Conservation (phyloP, 2,113 vertebrate genomes). For the Pygoscelis antarcticus region DNA sequence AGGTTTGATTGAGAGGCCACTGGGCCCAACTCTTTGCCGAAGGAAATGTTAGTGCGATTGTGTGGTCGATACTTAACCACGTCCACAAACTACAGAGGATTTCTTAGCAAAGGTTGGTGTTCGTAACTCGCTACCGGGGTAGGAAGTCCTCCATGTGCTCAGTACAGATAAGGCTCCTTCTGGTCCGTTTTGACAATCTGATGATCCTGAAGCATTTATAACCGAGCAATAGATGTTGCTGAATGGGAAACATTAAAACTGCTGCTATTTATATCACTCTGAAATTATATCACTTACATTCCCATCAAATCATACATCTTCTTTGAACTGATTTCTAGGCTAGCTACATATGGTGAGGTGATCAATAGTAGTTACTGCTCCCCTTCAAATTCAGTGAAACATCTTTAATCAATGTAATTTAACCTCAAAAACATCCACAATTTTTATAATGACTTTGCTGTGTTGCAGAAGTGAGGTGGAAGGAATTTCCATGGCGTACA, state of each 20-base stretch:
- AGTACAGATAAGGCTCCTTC: neutral
- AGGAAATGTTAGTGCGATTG: neutral
- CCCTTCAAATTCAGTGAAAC: neutral
- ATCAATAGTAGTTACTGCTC: slow-evolving; percentile 7
- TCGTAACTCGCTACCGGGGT: neutral
- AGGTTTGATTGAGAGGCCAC: neutral
- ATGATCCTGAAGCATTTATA: neutral
- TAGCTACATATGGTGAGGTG: neutral
- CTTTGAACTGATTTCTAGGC: neutral
- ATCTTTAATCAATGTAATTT: slow-evolving; percentile 23
- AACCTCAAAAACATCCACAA: neutral
- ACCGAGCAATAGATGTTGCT: slow-evolving; percentile 4
- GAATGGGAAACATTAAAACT: slow-evolving; percentile 16
- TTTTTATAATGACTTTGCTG: neutral
- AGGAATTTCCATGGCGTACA: neutral
- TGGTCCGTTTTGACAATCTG: neutral
- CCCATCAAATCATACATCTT: neutral
- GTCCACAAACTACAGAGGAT: neutral
- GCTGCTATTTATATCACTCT: neutral
- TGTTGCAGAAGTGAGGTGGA: neutral
- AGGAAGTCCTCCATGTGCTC: fast-evolving
- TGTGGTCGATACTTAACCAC: neutral
- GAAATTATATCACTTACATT: slow-evolving; percentile 19
- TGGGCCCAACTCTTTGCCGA: neutral
- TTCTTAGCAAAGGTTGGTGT: neutral